These are phyloP conservation scores for Hipposideros larvatus DNA, from an alignment of 2,797 vertebrate species.

Conservation along the genomic window DNA sequence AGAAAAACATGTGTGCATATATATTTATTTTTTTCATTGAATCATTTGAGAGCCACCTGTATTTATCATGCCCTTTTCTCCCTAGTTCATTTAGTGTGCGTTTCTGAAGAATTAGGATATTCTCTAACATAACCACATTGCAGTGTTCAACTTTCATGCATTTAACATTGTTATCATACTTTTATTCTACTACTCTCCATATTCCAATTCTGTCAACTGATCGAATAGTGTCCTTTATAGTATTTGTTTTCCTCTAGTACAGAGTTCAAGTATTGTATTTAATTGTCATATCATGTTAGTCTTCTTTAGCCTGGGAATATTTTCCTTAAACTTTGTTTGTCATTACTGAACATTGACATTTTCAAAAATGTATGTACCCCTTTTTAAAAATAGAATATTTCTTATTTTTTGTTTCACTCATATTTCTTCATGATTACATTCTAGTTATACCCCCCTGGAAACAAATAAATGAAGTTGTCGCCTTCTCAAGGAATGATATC, in stretches of 20 bases:
- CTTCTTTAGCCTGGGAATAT: background rate
- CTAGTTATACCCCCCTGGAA: background rate
- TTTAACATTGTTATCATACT: background rate
- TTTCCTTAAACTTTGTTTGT: background rate
- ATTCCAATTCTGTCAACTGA: background rate
- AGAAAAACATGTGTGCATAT: background rate
- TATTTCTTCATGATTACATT: slow-evolving; percentile 1
- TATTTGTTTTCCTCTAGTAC: background rate
- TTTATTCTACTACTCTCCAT: background rate
- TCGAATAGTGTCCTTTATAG: background rate
- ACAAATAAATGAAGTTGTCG: background rate
- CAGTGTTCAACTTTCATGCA: background rate
- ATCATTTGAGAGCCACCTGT: background rate
- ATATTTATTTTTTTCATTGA: background rate
- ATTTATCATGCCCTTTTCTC: background rate
- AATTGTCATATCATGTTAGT: background rate
- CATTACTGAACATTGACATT: background rate
- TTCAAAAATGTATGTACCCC: background rate
- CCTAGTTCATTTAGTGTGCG: background rate
- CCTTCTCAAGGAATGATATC: background rate
- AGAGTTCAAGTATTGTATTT: background rate
- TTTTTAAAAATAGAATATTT: background rate
- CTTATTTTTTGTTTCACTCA: background rate
- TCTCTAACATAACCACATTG: background rate
- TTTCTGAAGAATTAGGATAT: slow-evolving; percentile 19